phyloP scores from a whole-genome alignment of 1,140 invertebrate genomes.

The Teleogryllus occipitalis region DNA sequence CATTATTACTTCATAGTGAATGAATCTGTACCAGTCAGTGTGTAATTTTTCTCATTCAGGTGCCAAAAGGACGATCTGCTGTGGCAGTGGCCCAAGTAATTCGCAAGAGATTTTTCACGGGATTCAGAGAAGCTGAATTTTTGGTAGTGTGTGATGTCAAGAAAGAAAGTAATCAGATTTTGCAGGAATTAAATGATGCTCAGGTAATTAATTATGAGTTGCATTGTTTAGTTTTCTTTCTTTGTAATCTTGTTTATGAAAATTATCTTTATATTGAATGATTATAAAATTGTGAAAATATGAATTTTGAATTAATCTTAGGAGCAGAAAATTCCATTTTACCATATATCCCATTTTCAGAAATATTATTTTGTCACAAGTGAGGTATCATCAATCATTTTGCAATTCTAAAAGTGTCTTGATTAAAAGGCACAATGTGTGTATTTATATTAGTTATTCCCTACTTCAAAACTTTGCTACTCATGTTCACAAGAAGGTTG shows the following conservation, averaged over 20 bases:
- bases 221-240: not conserved
- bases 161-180: conserved; percentile 66
- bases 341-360: not conserved
- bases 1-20: not conserved
- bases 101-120: conserved; percentile 64
- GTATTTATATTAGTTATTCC: no score
- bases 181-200: conserved; percentile 80
- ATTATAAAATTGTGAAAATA: not conserved
- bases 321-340: not conserved
- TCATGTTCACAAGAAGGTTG: no score
- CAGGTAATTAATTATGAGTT: conserved; percentile 51
- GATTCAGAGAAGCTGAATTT: conserved; percentile 78
- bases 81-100: conserved; percentile 68
- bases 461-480: no score
- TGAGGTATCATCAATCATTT: no score
- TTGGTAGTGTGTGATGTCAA: conserved; percentile 64
- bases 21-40: not conserved
- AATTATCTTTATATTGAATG: not conserved
- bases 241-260: not conserved
- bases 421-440: no score
- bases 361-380: no score
- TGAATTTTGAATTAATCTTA: no score
- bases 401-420: no score
- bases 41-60: conserved; percentile 37
- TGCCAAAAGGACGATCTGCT: conserved; percentile 73